A percentile compares a stretch with the other conserved stretches of the same genome.
Evolutionary conservation across 2,888 invertebrate species (phyloP).

Genomic region (Deladenus siricidicola): DNA sequence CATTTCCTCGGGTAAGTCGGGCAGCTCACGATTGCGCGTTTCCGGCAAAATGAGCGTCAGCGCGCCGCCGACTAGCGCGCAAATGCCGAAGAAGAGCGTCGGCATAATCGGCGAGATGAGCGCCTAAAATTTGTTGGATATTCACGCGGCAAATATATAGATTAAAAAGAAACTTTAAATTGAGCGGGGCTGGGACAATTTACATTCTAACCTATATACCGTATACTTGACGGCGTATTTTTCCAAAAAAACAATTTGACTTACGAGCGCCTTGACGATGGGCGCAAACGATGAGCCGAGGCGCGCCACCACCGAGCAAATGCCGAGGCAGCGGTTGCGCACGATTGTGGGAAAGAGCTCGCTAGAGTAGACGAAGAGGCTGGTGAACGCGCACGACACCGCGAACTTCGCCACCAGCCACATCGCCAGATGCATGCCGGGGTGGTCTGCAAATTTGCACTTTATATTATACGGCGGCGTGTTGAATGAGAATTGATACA

Average conservation of each 20-base stretch:
- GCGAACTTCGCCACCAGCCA: conserved; percentile 46
- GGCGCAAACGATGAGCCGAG: conserved; percentile 6
- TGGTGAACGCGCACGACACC: conserved; percentile 38
- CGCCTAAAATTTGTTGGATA: conserved; percentile 16
- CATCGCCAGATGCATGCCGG: conserved; percentile 21
- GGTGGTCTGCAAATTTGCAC: neutral
- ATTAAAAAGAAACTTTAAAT: neutral
- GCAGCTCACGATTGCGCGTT: conserved; percentile 21
- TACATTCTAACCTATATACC: neutral
- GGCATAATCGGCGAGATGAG: conserved; percentile 20
- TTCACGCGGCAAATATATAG: neutral
- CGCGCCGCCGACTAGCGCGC: conserved; percentile 17
- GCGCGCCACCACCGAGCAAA: conserved; percentile 29
- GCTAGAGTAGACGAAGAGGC: conserved; percentile 43
- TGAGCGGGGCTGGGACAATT: neutral
- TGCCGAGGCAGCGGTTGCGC: conserved; percentile 29
- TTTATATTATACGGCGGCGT: no score
- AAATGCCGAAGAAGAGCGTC: conserved; percentile 19
- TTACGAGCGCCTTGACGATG: neutral
- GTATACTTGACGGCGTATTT: neutral
- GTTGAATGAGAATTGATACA: no score
- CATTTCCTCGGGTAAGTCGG: conserved; percentile 12
- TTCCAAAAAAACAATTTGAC: neutral
- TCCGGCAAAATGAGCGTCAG: conserved; percentile 26
- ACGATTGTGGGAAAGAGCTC: conserved; percentile 41